phyloP scores from a whole-genome alignment of 2,113 vertebrate species.

The Hyla sarda region DNA sequence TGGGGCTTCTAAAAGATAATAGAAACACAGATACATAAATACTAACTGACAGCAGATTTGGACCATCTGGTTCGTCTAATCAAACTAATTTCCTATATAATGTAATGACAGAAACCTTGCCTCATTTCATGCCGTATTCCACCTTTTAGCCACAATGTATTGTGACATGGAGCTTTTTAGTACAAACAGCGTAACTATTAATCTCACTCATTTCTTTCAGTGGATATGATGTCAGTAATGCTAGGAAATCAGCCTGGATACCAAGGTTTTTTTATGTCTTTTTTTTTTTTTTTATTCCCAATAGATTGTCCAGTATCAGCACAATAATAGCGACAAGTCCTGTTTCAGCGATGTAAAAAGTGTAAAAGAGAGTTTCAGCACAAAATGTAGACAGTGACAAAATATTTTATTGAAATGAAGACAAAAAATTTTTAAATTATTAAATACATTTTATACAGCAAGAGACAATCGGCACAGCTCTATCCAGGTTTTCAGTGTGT shows the following conservation, averaged over 20 bases:
- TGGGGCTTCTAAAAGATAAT: constrained; percentile 54
- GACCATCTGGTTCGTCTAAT: constrained; percentile 56
- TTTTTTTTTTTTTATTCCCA: no score
- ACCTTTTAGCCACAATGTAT: constrained; percentile 5
- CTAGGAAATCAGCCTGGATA: not conserved
- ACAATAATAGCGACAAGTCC: not conserved
- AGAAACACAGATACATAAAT: constrained; percentile 57
- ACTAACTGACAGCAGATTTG: constrained; percentile 55
- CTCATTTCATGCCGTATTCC: constrained; percentile 26
- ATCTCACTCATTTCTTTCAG: not conserved
- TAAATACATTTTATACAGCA: not conserved
- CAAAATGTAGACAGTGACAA: not conserved
- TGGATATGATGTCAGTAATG: not conserved
- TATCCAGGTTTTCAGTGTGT: not conserved
- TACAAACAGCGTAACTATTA: not conserved
- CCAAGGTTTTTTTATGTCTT: no score
- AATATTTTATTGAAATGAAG: not conserved
- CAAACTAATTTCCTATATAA: constrained; percentile 56
- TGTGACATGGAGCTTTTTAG: not conserved
- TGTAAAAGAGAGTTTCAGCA: not conserved
- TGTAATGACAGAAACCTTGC: constrained; percentile 51
- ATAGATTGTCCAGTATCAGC: no score
- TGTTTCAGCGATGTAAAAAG: not conserved
- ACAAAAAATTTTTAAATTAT: not conserved
- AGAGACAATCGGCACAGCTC: not conserved